These are phyloP conservation scores for Hyles lineata DNA, from an alignment of 2,888 invertebrate species.

Conservation along the genomic window DNA sequence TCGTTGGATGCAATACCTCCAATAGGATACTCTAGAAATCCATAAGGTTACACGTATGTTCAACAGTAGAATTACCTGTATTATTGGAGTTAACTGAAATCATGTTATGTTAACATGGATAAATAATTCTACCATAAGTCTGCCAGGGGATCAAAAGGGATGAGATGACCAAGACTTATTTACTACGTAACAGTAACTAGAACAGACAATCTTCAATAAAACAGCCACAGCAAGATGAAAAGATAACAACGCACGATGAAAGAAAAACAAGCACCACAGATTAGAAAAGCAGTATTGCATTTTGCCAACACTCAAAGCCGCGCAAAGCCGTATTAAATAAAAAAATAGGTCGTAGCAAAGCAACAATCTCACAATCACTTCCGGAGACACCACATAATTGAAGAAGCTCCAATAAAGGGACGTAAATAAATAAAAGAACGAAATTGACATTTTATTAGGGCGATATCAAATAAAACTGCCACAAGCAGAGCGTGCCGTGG, in stretches of 20 bases:
- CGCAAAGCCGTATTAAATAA: slow-evolving; percentile 21
- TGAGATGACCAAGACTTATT: not conserved
- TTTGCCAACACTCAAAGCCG: not conserved
- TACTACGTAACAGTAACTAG: not conserved
- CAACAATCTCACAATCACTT: slow-evolving; percentile 16
- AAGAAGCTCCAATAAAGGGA: slow-evolving; percentile 41
- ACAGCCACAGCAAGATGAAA: not conserved
- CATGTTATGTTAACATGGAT: no score
- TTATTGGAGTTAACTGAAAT: no score
- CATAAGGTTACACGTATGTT: no score
- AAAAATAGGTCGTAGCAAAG: slow-evolving; percentile 20
- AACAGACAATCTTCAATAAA: not conserved
- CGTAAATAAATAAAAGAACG: slow-evolving; percentile 43
- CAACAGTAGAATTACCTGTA: no score
- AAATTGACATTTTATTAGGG: slow-evolving; percentile 42
- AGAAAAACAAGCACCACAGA: slow-evolving; percentile 20
- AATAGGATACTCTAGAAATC: no score
- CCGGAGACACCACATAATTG: slow-evolving; percentile 48
- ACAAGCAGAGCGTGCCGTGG: slow-evolving; percentile 38
- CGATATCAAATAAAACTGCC: slow-evolving; percentile 50
- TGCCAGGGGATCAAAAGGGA: not conserved
- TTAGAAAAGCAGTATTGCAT: slow-evolving; percentile 12
- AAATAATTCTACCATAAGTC: no score
- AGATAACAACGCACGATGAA: slow-evolving; percentile 8
- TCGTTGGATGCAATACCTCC: no score